Percentiles rank a stretch among this genome's conserved stretches.
phyloP scores from a whole-genome alignment of 2,113 vertebrate species.

The Ailurus styani region DNA sequence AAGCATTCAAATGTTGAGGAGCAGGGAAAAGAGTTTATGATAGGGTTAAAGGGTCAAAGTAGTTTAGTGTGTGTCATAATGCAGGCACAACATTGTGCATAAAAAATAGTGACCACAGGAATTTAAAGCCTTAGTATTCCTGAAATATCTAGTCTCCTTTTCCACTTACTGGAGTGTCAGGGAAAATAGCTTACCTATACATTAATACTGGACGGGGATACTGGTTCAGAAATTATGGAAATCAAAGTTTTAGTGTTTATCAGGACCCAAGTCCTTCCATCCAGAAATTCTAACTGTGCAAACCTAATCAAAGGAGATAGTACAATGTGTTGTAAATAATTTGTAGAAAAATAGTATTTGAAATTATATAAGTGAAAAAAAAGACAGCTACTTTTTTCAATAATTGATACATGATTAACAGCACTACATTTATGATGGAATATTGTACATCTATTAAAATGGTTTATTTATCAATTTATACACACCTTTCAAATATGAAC shows the following conservation, averaged over 20 bases:
- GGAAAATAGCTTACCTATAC: neutral
- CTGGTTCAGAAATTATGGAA: neutral
- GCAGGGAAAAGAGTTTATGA: neutral
- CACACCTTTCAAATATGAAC: neutral
- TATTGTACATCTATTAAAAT: neutral
- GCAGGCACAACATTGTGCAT: neutral
- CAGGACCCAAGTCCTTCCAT: neutral
- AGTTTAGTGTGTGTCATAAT: neutral
- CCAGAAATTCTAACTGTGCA: neutral
- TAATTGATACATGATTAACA: neutral
- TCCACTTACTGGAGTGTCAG: neutral
- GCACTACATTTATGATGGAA: neutral
- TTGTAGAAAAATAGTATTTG: neutral
- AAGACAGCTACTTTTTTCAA: neutral
- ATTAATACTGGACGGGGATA: neutral
- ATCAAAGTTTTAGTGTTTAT: neutral
- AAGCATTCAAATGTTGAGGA: neutral
- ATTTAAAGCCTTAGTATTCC: neutral
- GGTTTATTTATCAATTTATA: neutral
- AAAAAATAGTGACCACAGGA: neutral
- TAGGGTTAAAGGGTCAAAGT: neutral
- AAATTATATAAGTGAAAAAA: neutral
- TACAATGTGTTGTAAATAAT: neutral
- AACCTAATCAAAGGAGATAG: neutral
- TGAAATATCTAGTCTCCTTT: neutral